phyloP scores from a whole-genome alignment of 2,113 vertebrate genomes.

The Xyrauchen texanus region DNA sequence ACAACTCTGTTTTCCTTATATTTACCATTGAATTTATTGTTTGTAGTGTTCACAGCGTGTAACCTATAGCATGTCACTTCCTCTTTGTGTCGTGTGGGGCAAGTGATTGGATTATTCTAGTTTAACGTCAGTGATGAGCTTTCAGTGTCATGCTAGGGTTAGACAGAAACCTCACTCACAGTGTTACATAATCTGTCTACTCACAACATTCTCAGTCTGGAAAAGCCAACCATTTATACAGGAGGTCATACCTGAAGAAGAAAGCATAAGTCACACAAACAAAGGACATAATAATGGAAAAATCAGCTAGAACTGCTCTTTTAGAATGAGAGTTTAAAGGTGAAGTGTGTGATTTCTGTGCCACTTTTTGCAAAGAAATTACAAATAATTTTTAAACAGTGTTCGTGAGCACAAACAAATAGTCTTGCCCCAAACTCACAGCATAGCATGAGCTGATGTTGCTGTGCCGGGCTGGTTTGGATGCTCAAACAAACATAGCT shows the following conservation, averaged over 20 bases:
- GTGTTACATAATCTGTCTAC: conserved; percentile 37
- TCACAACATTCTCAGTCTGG: conserved; percentile 16
- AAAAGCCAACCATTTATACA: conserved; percentile 14
- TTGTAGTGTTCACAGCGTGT: no score
- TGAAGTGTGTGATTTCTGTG: no score
- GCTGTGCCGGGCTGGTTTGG: no score
- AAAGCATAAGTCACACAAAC: neutral
- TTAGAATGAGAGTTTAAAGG: neutral
- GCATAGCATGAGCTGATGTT: no score
- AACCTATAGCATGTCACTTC: neutral
- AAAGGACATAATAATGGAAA: conserved; percentile 7
- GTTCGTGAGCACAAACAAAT: no score
- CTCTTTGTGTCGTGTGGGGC: neutral
- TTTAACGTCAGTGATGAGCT: conserved; percentile 33
- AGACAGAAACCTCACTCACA: conserved; percentile 16
- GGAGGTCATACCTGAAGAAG: neutral
- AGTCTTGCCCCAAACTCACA: no score
- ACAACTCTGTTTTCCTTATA: no score
- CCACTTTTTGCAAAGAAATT: no score
- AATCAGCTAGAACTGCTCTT: neutral
- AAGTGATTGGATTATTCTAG: conserved; percentile 44
- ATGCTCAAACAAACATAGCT: no score
- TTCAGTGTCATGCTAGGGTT: conserved; percentile 23
- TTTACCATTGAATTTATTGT: no score
- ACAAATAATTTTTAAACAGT: no score